A percentile compares a stretch with the other conserved stretches of the same genome.
Conservation (phyloP, 1,140 invertebrate species). For the Drosophila melanica region DNA sequence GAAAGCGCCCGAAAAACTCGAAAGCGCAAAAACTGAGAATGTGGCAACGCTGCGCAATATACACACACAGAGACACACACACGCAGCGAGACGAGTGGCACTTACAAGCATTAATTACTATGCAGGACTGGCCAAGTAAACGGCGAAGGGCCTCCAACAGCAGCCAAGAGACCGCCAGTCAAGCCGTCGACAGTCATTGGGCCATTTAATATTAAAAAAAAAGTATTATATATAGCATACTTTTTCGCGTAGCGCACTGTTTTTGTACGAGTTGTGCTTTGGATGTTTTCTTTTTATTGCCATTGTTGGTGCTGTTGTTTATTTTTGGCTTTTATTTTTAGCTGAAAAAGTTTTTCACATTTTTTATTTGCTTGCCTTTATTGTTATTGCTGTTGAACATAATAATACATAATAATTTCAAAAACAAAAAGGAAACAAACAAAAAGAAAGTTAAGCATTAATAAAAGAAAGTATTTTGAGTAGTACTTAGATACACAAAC, state of each 20-base stretch:
- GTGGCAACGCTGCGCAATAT: slow-evolving; percentile 42
- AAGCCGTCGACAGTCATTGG: slow-evolving; percentile 34
- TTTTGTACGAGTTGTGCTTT: slow-evolving; percentile 31
- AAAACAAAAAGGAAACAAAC: slow-evolving; percentile 9
- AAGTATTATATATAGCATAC: slow-evolving; percentile 62
- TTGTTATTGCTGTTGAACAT: background rate
- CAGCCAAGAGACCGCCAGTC: slow-evolving; percentile 40
- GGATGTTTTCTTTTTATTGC: slow-evolving; percentile 27
- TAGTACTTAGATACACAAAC: no score
- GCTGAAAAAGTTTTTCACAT: slow-evolving; percentile 39
- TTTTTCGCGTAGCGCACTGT: slow-evolving; percentile 46
- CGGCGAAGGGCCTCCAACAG: slow-evolving; percentile 24
- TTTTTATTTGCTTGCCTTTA: slow-evolving; percentile 24
- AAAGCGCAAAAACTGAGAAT: slow-evolving; percentile 32
- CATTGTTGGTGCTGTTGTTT: slow-evolving; percentile 20
- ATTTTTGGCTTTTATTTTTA: slow-evolving; percentile 24
- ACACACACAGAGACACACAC: slow-evolving; percentile 14
- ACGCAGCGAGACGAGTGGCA: slow-evolving; percentile 40
- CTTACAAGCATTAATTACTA: slow-evolving; percentile 77
- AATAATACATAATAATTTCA: slow-evolving; percentile 13
- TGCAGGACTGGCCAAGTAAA: slow-evolving; percentile 61
- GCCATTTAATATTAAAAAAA: slow-evolving; percentile 38
- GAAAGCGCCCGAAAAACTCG: slow-evolving; percentile 34
- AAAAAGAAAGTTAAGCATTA: slow-evolving; percentile 17
- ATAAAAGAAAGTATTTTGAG: slow-evolving; percentile 4